Evolutionary conservation across 2,797 vertebrate species (phyloP).

Genomic region (Phrynocephalus vlangalii): DNA sequence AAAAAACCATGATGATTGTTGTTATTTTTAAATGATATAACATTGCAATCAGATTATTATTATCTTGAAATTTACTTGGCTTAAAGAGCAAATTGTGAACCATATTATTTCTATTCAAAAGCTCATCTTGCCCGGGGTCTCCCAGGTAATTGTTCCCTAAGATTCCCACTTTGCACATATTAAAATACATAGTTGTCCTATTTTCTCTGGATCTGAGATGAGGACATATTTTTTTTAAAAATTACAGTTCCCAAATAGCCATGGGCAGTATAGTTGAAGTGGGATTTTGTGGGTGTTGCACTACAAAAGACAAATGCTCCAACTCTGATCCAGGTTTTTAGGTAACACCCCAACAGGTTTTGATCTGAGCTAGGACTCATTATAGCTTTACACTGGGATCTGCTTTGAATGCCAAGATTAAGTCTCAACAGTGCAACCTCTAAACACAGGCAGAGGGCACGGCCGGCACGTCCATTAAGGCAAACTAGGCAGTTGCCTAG

Average conservation of each 20-base stretch:
- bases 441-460: neutral
- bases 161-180: neutral
- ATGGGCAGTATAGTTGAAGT: too few species aligned
- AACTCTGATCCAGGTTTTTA: neutral
- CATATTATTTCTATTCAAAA: neutral
- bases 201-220: neutral
- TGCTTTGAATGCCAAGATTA: neutral
- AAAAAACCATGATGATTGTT: neutral
- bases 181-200: neutral
- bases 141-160: neutral
- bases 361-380: neutral
- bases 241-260: too few species aligned
- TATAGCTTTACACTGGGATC: neutral
- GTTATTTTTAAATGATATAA: neutral
- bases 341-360: neutral
- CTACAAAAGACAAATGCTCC: too few species aligned
- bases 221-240: too few species aligned
- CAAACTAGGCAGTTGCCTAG: too few species aligned
- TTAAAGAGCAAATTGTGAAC: neutral
- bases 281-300: too few species aligned
- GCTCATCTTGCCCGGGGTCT: neutral
- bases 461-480: too few species aligned
- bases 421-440: neutral
- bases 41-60: neutral
- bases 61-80: neutral